phyloP scores from a whole-genome alignment of 2,797 vertebrate genomes.

The Somateria mollissima region DNA sequence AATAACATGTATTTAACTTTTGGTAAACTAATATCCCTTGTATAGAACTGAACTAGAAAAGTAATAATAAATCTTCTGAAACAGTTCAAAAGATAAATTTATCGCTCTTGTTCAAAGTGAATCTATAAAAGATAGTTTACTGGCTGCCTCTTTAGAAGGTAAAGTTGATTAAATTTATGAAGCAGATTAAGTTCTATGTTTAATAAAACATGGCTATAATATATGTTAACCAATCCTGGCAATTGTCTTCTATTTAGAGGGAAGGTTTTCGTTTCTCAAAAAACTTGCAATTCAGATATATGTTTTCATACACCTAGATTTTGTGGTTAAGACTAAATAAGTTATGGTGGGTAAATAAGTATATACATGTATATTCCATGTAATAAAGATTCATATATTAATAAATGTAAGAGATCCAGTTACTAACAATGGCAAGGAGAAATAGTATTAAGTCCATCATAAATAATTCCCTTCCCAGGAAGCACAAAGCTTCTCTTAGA shows the following conservation, averaged over 20 bases:
- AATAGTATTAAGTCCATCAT: neutral
- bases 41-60: neutral
- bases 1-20: neutral
- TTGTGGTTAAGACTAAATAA: neutral
- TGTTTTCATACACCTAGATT: neutral
- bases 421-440: neutral
- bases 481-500: neutral
- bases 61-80: neutral
- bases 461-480: neutral
- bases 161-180: neutral
- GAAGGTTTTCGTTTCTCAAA: neutral
- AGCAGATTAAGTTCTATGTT: neutral
- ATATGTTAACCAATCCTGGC: neutral
- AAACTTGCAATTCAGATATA: neutral
- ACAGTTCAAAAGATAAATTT: neutral
- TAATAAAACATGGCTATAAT: neutral
- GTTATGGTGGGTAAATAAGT: neutral
- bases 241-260: neutral
- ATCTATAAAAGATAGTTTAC: slow-evolving; percentile 5
- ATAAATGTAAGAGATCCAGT: neutral
- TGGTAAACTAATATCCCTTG: neutral
- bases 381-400: neutral
- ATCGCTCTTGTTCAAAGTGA: slow-evolving; percentile 4
- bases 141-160: neutral
- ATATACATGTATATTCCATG: neutral